Evolutionary conservation across 92 coral and sea anemone genomes (phyloP), one percentile per base, ranked within the genome.

Genomic region (Montipora capitata): DNA sequence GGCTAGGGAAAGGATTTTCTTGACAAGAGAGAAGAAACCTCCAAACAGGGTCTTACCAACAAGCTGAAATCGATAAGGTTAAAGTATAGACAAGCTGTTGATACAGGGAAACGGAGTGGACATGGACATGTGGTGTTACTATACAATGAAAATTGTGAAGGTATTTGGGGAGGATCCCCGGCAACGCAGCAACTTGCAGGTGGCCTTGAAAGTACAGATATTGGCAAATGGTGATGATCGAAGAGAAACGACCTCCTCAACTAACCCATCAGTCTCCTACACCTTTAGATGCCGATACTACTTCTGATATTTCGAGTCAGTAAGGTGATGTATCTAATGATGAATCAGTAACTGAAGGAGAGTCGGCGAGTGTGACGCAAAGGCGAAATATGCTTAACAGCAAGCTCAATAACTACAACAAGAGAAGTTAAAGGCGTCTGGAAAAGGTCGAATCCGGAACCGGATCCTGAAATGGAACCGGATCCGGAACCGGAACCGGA

Each of bases 121-220:
- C 89, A 81, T 88, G 92, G 92, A 16, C 75, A 83, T 0, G 92
- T 81, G n/a, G 64, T 81, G 58, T 77, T 73, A 49, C 49, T 88
- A n/a, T 89, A 89, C 79, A 82, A 58, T 63, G 90, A 90, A 17
- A 77, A 83, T 40, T 85, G 94, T 68, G 84, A 86, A 72, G 67
- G 80, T 12, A 86, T 91, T 45, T 91, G 87, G 94, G 87, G 94
- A 72, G 94, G 94, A 5, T 91, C 87, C 16, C 91, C 94, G 15
- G 88, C 91, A 72, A 86, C 85, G 3, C 66, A 75, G 66, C 66
- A 75, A 12, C 80, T 75, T 52, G 66, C 66, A 75, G 49, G 48
- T 43, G 44, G 80, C 64, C 66, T 75, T 75, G 49, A 75, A 75
- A 51, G 66, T 52, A n/a, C 5, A 75, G 80, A 75, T 57, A 75